phyloP scores from a whole-genome alignment of 2,888 invertebrate genomes.

The Asteroscopus sphinx region DNA sequence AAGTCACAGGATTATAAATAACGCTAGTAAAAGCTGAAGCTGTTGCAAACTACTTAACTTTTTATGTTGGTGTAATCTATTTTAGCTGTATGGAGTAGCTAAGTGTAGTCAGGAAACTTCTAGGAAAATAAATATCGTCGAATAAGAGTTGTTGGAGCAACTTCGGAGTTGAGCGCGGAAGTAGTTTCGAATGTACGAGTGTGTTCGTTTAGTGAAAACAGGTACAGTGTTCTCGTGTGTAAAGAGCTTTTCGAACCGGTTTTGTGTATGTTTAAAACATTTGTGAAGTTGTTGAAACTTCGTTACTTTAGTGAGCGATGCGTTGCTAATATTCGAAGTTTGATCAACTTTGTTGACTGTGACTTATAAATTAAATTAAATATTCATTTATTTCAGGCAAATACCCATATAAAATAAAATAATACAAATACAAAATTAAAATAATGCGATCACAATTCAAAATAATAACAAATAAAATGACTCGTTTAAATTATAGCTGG shows the following conservation, averaged over 20 bases:
- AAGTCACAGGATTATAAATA: conserved; percentile 38
- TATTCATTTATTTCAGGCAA: too few species aligned
- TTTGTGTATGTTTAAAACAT: conserved; percentile 48
- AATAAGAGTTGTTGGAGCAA: conserved; percentile 43
- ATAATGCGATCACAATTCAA: too few species aligned
- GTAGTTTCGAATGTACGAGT: conserved; percentile 39
- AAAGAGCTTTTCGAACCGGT: conserved; percentile 34
- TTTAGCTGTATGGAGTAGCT: conserved; percentile 52
- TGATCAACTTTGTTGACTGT: conserved; percentile 24
- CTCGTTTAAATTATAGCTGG: too few species aligned
- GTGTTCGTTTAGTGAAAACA: conserved; percentile 44
- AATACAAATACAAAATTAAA: too few species aligned
- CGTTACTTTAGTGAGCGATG: conserved; percentile 27
- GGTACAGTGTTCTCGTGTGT: conserved; percentile 32
- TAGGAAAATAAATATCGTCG: conserved; percentile 53
- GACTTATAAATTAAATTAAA: background rate
- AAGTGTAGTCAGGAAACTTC: conserved; percentile 51
- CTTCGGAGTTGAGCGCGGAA: conserved; percentile 32
- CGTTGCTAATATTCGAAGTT: conserved; percentile 35
- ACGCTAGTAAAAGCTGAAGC: conserved; percentile 29
- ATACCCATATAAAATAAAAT: too few species aligned
- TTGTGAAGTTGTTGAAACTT: conserved; percentile 28
- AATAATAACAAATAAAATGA: too few species aligned
- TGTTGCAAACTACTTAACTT: conserved; percentile 52
- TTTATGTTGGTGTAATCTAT: conserved; percentile 54